Base-by-base conservation (phyloP, 2,888 invertebrate species). In the Eurytoma californica region DNA sequence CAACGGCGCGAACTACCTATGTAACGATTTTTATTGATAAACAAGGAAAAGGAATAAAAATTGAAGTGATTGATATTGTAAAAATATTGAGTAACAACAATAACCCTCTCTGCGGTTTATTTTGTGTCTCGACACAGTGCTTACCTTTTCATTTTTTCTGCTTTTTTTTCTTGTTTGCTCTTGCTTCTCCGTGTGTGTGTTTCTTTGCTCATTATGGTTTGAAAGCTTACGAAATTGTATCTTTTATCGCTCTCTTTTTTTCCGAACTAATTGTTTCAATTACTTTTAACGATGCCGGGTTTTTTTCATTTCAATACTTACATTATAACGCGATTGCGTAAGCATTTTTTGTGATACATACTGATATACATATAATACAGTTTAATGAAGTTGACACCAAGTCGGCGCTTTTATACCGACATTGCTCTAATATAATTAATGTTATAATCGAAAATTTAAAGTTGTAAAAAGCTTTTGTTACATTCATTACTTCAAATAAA, bases 21-120 rank as follows among this genome's bases (percentile, higher is more conserved):
- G 86, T 89, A 89, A 89, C 86, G 84, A 89, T 89, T 89, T 89
- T 87, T 88, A 88, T 88, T 86, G 86, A 88, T 87, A 86, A 84
- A 87, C 83, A 83, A 84, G 83, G 83, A 82, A 85, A 86, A 82
- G 84, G 84, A 87, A 84, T 86, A 87, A 88, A 87, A 84, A 84
- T 86, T 77, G 83, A 87, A 87, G 84, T 86, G 86, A 87, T 86
- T 70, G 86, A 85, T 74, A 82, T 83, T 83, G 82, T 84, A 78
- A 81, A 81, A 82, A 63, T 68, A 51, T 55, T 57, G 61, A 49
- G 9, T n/a, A 28, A 14, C 51, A 39, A 63, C 16, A 30, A 14
- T 18, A 65, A 20, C 57, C 20, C 12, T 72, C 65, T 49, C 63
- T 49, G 58, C 58, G 61, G 14, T 67, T 78, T 74, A 79, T 69